Percentiles rank a stretch among this genome's conserved stretches.
phyloP scores from a whole-genome alignment of 1,140 invertebrate species.

The Eciton burchellii region DNA sequence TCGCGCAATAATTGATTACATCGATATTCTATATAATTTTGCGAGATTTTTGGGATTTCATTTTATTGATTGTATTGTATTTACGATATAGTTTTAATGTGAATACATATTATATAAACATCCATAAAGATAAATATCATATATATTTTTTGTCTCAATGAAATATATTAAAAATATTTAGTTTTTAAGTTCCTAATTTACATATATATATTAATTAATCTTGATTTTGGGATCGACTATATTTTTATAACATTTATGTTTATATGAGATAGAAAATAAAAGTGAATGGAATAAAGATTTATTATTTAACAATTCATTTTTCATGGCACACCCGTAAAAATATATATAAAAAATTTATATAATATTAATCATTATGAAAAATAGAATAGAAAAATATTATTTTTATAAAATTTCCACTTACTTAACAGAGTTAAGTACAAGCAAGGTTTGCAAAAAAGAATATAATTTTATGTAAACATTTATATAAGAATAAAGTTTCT shows the following conservation, averaged over 20 bases:
- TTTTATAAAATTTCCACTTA: neutral
- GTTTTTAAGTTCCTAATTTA: neutral
- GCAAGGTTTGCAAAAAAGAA: neutral
- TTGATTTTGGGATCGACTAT: neutral
- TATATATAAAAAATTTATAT: neutral
- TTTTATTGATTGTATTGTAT: no score
- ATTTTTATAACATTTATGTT: neutral
- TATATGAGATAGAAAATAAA: neutral
- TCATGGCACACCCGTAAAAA: neutral
- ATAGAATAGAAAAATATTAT: neutral
- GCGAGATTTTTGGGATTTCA: no score
- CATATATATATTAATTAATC: neutral
- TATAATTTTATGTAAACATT: neutral
- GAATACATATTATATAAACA: neutral
- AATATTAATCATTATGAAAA: neutral
- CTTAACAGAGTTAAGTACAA: neutral
- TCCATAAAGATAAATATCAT: neutral
- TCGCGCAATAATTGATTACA: no score
- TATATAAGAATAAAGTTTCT: neutral
- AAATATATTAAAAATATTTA: slow-evolving; percentile 6
- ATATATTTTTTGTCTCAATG: neutral
- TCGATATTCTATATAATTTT: no score
- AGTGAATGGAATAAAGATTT: slow-evolving; percentile 3
- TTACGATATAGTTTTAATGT: no score
- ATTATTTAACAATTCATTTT: neutral